These are phyloP conservation scores for Harpegnathos saltator DNA, from an alignment of 1,140 invertebrate species.

Conservation along the genomic window DNA sequence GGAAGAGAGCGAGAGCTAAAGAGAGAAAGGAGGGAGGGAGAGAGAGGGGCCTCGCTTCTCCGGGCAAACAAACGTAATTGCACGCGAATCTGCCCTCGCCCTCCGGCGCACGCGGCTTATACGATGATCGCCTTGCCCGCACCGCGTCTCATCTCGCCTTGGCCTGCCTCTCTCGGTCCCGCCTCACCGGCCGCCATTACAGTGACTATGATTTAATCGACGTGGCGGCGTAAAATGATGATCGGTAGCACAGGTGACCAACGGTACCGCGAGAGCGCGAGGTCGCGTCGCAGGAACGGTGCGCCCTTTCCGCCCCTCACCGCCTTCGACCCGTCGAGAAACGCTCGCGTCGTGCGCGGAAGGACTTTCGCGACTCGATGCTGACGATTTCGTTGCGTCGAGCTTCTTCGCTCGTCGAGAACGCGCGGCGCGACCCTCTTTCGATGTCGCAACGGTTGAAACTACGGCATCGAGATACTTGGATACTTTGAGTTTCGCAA, in stretches of 20 bases:
- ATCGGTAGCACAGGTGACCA: conserved; percentile 66
- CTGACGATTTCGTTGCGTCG: not conserved
- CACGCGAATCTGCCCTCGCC: conserved; percentile 65
- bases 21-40: not conserved
- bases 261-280: conserved; percentile 46
- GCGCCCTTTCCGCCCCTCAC: no score
- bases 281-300: not conserved
- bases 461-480: no score
- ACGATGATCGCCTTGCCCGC: conserved; percentile 42
- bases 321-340: conserved; percentile 55
- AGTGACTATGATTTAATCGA: conserved; percentile 74
- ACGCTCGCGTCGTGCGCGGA: not conserved
- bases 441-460: no score
- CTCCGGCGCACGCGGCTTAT: conserved; percentile 51
- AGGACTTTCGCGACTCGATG: conserved; percentile 10
- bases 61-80: conserved; percentile 77
- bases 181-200: conserved; percentile 51
- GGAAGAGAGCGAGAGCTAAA: conserved; percentile 15
- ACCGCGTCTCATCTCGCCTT: conserved; percentile 17
- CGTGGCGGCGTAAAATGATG: conserved; percentile 73
- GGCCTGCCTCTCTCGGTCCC: no score
- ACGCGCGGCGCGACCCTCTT: no score
- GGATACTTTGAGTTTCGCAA: no score
- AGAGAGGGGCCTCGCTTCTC: conserved; percentile 43
- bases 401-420: not conserved